A percentile compares a stretch with the other conserved stretches of the same genome.
These are phyloP conservation scores for Spodoptera exigua DNA, from an alignment of 2,888 invertebrate species.

Conservation along the genomic window DNA sequence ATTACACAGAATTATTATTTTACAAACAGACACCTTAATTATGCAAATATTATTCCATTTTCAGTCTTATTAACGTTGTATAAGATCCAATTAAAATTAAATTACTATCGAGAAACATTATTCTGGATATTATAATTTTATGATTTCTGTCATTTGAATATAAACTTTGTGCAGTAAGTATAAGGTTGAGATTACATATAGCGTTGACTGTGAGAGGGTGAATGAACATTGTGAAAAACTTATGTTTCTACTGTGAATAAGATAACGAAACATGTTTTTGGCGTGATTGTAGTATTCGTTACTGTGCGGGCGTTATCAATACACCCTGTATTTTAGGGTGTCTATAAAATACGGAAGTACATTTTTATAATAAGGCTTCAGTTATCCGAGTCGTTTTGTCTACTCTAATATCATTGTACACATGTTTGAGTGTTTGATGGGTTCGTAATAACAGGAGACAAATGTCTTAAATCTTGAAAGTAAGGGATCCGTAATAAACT, in stretches of 20 bases:
- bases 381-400: no score
- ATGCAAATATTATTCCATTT: constrained; percentile 18
- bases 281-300: constrained; percentile 55
- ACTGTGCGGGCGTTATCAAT: constrained; percentile 50
- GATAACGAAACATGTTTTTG: constrained; percentile 49
- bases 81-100: constrained; percentile 28
- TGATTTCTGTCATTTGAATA: constrained; percentile 9
- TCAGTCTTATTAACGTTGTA: constrained; percentile 11
- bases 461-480: no score
- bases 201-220: constrained; percentile 15
- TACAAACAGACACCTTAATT: constrained; percentile 26
- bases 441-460: no score
- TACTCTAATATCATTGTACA: no score
- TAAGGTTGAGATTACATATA: constrained; percentile 18
- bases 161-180: constrained; percentile 17
- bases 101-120: constrained; percentile 20
- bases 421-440: no score
- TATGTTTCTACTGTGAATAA: constrained; percentile 48
- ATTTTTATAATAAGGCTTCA: neutral
- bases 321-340: constrained; percentile 39
- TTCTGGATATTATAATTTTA: constrained; percentile 23
- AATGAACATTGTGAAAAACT: constrained; percentile 40
- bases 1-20: constrained; percentile 9
- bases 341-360: constrained; percentile 26
- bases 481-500: no score